Conservation (phyloP, 1,140 invertebrate species). For the Chlorops oryzae region DNA sequence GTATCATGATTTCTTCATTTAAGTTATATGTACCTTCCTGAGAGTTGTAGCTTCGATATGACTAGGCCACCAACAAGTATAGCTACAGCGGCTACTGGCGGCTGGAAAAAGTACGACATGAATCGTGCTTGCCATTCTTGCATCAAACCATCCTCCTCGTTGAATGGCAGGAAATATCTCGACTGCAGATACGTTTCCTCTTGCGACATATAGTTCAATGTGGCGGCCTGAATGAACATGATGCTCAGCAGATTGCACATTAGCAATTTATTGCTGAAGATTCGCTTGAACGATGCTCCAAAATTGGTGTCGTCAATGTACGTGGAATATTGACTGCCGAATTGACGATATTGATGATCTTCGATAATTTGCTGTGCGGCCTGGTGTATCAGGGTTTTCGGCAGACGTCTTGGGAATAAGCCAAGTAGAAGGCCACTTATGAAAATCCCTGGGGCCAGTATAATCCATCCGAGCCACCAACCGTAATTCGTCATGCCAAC, state of each 20-base stretch:
- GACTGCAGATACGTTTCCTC: constrained; percentile 57
- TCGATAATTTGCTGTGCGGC: constrained; percentile 50
- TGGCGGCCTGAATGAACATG: constrained; percentile 53
- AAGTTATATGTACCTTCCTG: constrained; percentile 42
- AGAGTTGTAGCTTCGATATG: constrained; percentile 55
- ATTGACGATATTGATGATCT: constrained; percentile 27
- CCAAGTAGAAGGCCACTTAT: constrained; percentile 52
- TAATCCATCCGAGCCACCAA: constrained; percentile 57
- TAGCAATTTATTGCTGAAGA: constrained; percentile 57
- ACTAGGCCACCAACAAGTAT: constrained; percentile 58
- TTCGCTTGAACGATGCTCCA: constrained; percentile 51
- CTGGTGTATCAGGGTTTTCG: constrained; percentile 53
- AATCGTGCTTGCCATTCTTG: constrained; percentile 53
- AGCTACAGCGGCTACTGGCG: constrained; percentile 56
- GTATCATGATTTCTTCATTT: too few relatives aligned
- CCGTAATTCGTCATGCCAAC: constrained; percentile 29
- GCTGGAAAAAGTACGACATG: constrained; percentile 53
- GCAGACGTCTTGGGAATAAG: constrained; percentile 55
- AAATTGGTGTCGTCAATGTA: constrained; percentile 49
- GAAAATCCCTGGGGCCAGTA: constrained; percentile 53
- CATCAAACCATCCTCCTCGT: constrained; percentile 52
- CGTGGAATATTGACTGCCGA: constrained; percentile 33
- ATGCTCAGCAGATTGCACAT: constrained; percentile 55
- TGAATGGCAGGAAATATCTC: constrained; percentile 54
- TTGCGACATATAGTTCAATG: constrained; percentile 53